Evolutionary conservation across 92 coral and sea anemone genomes (phyloP).

Genomic region (Palythoa grandiflora): DNA sequence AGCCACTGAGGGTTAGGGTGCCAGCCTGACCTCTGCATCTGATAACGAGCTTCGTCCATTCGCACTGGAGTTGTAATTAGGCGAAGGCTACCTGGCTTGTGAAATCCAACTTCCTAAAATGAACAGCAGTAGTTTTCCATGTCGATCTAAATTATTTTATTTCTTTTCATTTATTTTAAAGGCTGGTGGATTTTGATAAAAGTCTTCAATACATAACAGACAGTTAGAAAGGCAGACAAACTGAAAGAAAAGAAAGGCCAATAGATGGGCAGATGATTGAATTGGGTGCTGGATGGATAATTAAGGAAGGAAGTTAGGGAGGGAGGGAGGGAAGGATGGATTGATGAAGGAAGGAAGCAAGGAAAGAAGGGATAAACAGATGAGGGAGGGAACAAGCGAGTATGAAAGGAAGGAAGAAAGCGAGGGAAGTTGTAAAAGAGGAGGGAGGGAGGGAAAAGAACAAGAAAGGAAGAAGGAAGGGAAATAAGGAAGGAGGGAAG

Average conservation of each 20-base stretch:
- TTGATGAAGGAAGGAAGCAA: no score
- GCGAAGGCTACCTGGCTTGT: constrained; percentile 92
- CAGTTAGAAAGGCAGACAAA: no score
- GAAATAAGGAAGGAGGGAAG: background rate
- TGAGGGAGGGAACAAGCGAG: no score
- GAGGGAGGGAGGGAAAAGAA: background rate
- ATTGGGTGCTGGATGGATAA: no score
- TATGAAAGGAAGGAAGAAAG: no score
- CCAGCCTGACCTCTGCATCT: constrained; percentile 96
- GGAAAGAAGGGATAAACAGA: no score
- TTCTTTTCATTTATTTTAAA: background rate
- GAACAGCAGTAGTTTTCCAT: background rate
- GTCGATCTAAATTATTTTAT: background rate
- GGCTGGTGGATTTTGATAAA: background rate
- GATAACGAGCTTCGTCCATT: constrained; percentile 91
- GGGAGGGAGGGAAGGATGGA: no score
- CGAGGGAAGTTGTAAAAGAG: background rate
- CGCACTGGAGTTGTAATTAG: constrained; percentile 88
- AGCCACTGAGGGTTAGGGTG: constrained; percentile 95
- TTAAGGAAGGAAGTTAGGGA: no score
- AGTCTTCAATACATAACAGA: no score
- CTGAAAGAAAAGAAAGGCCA: no score
- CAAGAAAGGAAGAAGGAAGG: background rate
- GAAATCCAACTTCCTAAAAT: constrained; percentile 87
- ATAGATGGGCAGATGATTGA: no score